A percentile compares a stretch with the other conserved stretches of the same genome.
Evolutionary conservation across 2,888 invertebrate species (phyloP).

Genomic region (Uropetala carovei): DNA sequence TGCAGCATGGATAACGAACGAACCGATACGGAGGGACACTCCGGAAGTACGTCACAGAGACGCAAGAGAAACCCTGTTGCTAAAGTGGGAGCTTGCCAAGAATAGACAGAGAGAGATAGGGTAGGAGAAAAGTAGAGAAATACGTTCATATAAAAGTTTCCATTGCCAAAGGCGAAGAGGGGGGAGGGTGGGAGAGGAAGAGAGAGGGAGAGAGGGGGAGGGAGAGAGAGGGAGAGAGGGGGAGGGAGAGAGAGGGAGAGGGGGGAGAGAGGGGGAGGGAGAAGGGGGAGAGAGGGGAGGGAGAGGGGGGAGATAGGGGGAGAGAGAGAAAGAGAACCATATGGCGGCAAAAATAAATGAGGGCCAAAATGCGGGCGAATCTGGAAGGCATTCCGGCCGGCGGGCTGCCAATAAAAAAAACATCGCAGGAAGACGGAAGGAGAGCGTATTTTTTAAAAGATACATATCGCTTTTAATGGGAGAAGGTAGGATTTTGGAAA

Average conservation of each 20-base stretch:
- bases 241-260: background rate
- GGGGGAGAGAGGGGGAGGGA: background rate
- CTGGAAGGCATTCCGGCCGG: slow-evolving; percentile 5
- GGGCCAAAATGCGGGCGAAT: background rate
- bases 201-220: background rate
- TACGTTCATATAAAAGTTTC: slow-evolving; percentile 14
- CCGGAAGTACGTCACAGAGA: slow-evolving; percentile 28
- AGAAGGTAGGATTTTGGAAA: background rate
- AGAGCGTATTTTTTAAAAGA: background rate
- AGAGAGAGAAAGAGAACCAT: slow-evolving; percentile 4
- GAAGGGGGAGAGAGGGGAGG: background rate
- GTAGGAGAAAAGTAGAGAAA: background rate
- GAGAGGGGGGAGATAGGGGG: too few species aligned
- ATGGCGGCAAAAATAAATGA: background rate
- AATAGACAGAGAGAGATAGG: background rate
- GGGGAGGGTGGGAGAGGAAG: background rate
- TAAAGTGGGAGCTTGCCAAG: slow-evolving; percentile 3
- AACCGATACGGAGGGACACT: background rate
- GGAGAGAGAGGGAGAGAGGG: background rate
- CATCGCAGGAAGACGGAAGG: background rate
- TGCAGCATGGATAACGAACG: background rate
- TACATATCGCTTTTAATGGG: background rate
- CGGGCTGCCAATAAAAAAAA: background rate
- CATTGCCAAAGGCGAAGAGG: slow-evolving; percentile 4
- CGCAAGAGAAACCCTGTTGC: slow-evolving; percentile 20